Evolutionary conservation across 2,888 invertebrate species (phyloP), one percentile per base, ranked within the genome.

Genomic region (Drosophila suboccidentalis): DNA sequence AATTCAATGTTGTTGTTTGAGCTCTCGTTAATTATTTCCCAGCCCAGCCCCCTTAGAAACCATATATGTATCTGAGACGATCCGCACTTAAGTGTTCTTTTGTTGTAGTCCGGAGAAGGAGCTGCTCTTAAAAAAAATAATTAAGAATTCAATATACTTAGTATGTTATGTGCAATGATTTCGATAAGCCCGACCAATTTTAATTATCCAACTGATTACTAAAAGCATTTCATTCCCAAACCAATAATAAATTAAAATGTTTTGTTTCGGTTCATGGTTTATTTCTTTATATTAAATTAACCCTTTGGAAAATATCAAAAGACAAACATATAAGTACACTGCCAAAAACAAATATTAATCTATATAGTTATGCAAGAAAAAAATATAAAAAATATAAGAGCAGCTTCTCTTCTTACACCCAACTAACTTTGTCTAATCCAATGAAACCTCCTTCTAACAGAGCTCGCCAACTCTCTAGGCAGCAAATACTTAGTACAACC

Each of bases 1-100:
- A 78, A 70, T 63, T 70, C 36, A 83, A 72, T 74, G 90, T 87
- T 84, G 71, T 78, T 80, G 78, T 71, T 74, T 78, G 66, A 81
- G 78, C 75, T 80, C 80, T 44, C 59, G 51, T 47, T 53, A 29
- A 29, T 50, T 67, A 50, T 59, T 46, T 62, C 26, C 49, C 29
- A 15, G 19, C 19, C 17, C 29, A 49, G 17, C 38, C 13, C 66
- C 61, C 32, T 34, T 53, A 54, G 39, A 51, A 22, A 57, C 15
- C 15, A 54, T 26, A 26, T 26, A 38, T 43, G 32, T 19, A 8
- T 38, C 10, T 22, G 19, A 60, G 5, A 41, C n/a, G 2, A 39
- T 26, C 26, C 39, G 36, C 53, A 38, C n/a, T 34, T 55, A 9
- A 39, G 46, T 67, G 63, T 47, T 68, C 26, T 69, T 64, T 69